Evolutionary conservation across 2,113 vertebrate species (phyloP).

Genomic region (Hepsetus odoe): DNA sequence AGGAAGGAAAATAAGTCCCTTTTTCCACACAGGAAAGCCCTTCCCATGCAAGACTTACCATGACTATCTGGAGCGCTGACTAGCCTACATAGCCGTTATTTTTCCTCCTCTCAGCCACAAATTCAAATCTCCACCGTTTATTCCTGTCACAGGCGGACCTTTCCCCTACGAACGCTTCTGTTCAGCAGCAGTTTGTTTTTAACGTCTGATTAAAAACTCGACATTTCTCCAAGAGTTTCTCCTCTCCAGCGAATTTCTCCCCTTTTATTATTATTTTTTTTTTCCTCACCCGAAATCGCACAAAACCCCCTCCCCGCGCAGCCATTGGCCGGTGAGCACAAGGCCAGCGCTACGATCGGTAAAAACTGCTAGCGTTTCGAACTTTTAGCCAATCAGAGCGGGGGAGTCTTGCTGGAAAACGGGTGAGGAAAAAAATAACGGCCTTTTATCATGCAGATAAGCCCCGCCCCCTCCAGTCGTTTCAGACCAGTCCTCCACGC

Average conservation of each 20-base stretch:
- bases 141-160: neutral
- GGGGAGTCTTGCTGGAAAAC: neutral
- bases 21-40: neutral
- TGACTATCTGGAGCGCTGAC: slow-evolving; percentile 25
- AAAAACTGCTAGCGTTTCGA: too few relatives aligned
- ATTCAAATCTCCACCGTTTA: neutral
- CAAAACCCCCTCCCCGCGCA: neutral
- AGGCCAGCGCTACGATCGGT: too few relatives aligned
- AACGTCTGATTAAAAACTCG: neutral
- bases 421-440: neutral
- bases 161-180: neutral
- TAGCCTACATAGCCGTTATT: slow-evolving; percentile 49
- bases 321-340: neutral
- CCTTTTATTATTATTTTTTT: too few relatives aligned
- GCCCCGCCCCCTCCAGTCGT: slow-evolving; percentile 17
- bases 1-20: too few relatives aligned
- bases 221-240: neutral
- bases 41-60: slow-evolving; percentile 47
- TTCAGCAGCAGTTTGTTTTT: neutral
- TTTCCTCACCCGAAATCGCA: neutral
- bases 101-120: neutral
- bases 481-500: slow-evolving; percentile 46
- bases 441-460: slow-evolving; percentile 13
- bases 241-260: neutral
- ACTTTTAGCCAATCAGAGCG: neutral